Percentiles rank a stretch among this genome's conserved stretches.
Conservation (phyloP, 2,888 invertebrate genomes). For the Ctenicera cuprea region DNA sequence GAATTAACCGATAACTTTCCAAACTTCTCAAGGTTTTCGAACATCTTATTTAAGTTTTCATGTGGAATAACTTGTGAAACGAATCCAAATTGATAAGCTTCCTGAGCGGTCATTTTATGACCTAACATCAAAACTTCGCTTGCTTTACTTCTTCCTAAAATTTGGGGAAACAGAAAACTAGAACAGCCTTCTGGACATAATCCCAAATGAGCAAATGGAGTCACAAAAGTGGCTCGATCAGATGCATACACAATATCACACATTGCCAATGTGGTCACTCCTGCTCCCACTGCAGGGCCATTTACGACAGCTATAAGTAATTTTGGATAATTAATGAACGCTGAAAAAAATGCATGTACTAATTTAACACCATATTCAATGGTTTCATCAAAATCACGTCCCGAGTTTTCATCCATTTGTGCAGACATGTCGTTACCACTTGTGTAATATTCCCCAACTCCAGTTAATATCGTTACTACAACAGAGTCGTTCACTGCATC, state of each 20-base stretch:
- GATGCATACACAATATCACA: constrained; percentile 93
- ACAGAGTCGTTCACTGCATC: constrained; percentile 82
- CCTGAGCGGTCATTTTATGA: constrained; percentile 84
- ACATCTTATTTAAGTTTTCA: constrained; percentile 75
- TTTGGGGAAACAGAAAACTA: constrained; percentile 86
- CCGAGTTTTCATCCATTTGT: not conserved
- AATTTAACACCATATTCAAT: constrained; percentile 31
- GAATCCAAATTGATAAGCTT: constrained; percentile 86
- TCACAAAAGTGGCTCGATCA: constrained; percentile 88
- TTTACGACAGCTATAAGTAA: constrained; percentile 91
- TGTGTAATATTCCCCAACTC: constrained; percentile 86
- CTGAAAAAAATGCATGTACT: constrained; percentile 76
- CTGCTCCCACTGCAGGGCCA: constrained; percentile 95
- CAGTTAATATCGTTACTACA: constrained; percentile 85
- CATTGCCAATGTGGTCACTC: constrained; percentile 87
- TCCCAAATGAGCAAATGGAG: constrained; percentile 91
- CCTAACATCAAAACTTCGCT: constrained; percentile 75
- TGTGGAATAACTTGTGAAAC: constrained; percentile 86
- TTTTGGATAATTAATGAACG: constrained; percentile 92
- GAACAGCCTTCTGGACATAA: constrained; percentile 94
- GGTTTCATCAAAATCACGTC: not conserved
- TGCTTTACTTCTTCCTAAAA: constrained; percentile 89
- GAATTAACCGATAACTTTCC: constrained; percentile 76
- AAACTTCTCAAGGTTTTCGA: constrained; percentile 77
- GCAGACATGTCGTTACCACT: constrained; percentile 86